Percentiles rank a stretch among this genome's conserved stretches.
These are phyloP conservation scores for Varecia variegata DNA, from an alignment of 2,797 vertebrate species.

Conservation along the genomic window DNA sequence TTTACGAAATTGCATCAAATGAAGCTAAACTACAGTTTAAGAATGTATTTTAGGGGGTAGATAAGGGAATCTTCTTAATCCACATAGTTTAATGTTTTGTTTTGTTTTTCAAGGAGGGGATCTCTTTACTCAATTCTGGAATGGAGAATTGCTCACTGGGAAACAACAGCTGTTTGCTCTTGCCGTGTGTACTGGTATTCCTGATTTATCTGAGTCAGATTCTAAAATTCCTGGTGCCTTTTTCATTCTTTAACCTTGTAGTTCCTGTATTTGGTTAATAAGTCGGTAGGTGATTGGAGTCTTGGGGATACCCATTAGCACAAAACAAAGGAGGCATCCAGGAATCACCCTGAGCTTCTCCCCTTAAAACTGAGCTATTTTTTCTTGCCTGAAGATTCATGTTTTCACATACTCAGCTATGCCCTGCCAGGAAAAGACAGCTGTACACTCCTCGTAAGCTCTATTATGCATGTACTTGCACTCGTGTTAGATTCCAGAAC, in stretches of 20 bases:
- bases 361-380: not conserved
- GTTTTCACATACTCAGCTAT: not conserved
- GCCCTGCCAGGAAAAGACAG: not conserved
- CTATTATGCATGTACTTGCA: not conserved
- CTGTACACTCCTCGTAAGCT: not conserved
- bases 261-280: not conserved
- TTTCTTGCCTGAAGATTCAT: not conserved
- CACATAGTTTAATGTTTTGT: conserved; percentile 7
- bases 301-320: not conserved
- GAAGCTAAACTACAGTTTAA: conserved; percentile 66
- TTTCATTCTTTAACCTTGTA: not conserved
- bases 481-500: not conserved
- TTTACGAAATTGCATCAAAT: conserved; percentile 49
- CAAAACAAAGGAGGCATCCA: not conserved
- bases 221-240: not conserved
- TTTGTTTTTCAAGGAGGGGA: not conserved
- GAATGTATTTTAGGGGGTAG: conserved; percentile 45
- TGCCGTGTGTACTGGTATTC: not conserved
- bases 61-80: conserved; percentile 48
- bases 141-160: not conserved
- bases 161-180: conserved; percentile 32
- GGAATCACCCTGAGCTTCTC: not conserved
- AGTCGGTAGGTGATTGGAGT: not conserved
- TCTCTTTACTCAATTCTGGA: not conserved
- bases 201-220: not conserved